Evolutionary conservation across 2,888 invertebrate species (phyloP), one percentile per base, ranked within the genome.

Genomic region (Eristalinus sepulchralis): DNA sequence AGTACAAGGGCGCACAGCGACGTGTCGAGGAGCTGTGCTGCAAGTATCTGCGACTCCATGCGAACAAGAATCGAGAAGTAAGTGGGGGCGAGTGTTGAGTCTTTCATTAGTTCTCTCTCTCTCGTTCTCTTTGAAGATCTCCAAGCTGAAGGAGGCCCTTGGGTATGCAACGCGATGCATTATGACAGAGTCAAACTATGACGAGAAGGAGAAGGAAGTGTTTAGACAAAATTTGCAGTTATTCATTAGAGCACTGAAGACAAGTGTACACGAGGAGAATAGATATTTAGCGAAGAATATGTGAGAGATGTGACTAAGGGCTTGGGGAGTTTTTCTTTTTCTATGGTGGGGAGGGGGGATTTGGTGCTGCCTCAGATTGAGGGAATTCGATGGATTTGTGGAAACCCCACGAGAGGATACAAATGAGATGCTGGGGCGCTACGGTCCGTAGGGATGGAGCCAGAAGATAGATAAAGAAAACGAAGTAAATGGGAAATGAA

Each of bases 21-120:
- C 89, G 90, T 8, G 87, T 90, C 24, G 90, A 91, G 60, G 75
- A 88, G 13, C 73, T 91, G 2, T 90, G 90, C 55, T 87, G 88
- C 13, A 90, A 90, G 33, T 91, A 90, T 88, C 66, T 91, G 36
- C 89, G 89, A 31, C 85, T 90, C 77, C 90, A 90, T 64, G 86
- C 90, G 24, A 90, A 89, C 55, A 91, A 91, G 83, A 90, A 90
- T 60, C 89, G 90, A 68, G 89, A 91, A 88, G 90, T 89, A 83
- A 83, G 73, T 24, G 10, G 1, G 11, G 1, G 24, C 22, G 57
- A 27, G 24, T 53, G 53, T 8, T n/a, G n/a, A n/a, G 57, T 9
- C 8, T 33, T 0, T 22, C 20, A 33, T 67, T 17, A 5, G 27
- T 27, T 27, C 34, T 55, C n/a, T 39, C 17, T 47, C 11, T 67